Evolutionary conservation across 2,888 invertebrate genomes (phyloP).

Genomic region (Aphidius colemani): DNA sequence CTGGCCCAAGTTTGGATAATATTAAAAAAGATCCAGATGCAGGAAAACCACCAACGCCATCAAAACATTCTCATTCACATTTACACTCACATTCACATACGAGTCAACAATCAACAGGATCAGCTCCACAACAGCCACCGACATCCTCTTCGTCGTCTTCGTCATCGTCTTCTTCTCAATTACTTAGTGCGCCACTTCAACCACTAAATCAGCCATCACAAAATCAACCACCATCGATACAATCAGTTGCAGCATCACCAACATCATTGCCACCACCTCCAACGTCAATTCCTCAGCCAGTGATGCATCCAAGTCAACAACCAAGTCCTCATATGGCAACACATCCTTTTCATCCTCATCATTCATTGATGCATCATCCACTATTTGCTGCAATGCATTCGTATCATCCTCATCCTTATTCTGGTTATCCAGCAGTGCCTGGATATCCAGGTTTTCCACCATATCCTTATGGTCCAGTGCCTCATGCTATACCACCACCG

Average conservation of each 20-base stretch:
- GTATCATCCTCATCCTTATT: slow-evolving; percentile 66
- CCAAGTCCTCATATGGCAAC: slow-evolving; percentile 68
- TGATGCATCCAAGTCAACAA: slow-evolving; percentile 77
- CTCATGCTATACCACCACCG: slow-evolving; percentile 75
- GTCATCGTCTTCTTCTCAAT: slow-evolving; percentile 11
- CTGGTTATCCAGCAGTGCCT: slow-evolving; percentile 58
- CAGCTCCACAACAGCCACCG: slow-evolving; percentile 32
- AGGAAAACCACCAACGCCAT: slow-evolving; percentile 54
- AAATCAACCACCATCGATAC: slow-evolving; percentile 45
- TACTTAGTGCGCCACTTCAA: slow-evolving; percentile 36
- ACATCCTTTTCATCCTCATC: slow-evolving; percentile 76
- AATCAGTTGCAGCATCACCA: slow-evolving; percentile 54
- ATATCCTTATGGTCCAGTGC: slow-evolving; percentile 73
- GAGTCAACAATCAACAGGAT: slow-evolving; percentile 36
- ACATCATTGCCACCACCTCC: slow-evolving; percentile 64
- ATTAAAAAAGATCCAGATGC: slow-evolving; percentile 77
- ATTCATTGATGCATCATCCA: slow-evolving; percentile 71
- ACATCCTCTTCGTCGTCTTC: too few species aligned
- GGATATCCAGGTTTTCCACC: slow-evolving; percentile 61
- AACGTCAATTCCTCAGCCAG: slow-evolving; percentile 69
- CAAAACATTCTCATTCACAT: slow-evolving; percentile 48
- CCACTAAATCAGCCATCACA: slow-evolving; percentile 38
- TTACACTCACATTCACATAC: slow-evolving; percentile 1
- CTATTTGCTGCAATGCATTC: slow-evolving; percentile 73
- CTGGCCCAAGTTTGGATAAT: slow-evolving; percentile 71